A percentile compares a stretch with the other conserved stretches of the same genome.
phyloP scores from a whole-genome alignment of 2,113 vertebrate species.

The Orientallactaga bullata region DNA sequence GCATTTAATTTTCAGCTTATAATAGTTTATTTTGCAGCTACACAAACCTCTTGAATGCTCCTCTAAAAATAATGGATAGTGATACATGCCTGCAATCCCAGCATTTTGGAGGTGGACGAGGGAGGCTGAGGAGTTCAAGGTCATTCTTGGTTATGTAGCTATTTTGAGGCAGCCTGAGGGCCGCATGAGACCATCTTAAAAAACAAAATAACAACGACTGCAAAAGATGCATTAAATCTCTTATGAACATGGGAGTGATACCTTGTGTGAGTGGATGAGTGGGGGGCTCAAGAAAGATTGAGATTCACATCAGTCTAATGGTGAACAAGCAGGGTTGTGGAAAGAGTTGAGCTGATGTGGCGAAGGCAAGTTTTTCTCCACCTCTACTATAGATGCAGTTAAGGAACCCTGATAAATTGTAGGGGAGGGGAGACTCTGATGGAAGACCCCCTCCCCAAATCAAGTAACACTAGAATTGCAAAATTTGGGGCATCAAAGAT shows the following conservation, averaged over 20 bases:
- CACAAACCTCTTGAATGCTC: not conserved
- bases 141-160: not conserved
- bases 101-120: not conserved
- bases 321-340: not conserved
- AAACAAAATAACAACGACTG: not conserved
- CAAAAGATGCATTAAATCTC: not conserved
- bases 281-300: not conserved
- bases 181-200: not conserved
- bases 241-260: not conserved
- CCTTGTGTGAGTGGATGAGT: not conserved
- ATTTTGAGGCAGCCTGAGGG: not conserved
- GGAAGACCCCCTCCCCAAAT: not conserved
- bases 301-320: not conserved
- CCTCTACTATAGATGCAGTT: not conserved
- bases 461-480: not conserved
- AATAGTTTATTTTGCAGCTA: not conserved
- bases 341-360: not conserved
- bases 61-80: not conserved
- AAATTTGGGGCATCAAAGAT: slow-evolving; percentile 5
- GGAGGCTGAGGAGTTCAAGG: not conserved
- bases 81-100: not conserved
- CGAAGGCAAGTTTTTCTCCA: not conserved
- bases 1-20: not conserved
- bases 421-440: not conserved
- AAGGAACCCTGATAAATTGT: not conserved